Conservation (phyloP, 2,888 invertebrate genomes). For the Diabrotica balteata region DNA sequence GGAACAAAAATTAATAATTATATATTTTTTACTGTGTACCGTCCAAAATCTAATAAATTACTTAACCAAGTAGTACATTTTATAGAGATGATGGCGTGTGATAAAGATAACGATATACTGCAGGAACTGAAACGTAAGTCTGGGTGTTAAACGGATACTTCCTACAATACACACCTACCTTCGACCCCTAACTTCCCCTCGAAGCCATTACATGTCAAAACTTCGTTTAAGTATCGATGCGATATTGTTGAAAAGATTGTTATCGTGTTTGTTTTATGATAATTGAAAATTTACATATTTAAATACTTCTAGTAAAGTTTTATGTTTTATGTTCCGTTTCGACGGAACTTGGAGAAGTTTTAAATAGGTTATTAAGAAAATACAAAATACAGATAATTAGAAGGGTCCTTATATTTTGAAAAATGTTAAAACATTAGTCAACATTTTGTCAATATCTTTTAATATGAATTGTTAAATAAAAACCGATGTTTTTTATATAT, state of each 20-base stretch:
- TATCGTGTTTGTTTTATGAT: conserved; percentile 9
- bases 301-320: neutral
- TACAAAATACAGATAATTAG: no score
- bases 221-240: conserved; percentile 2
- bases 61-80: conserved; percentile 4
- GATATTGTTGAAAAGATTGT: conserved; percentile 2
- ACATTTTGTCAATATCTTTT: no score
- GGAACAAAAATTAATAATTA: no score
- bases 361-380: no score
- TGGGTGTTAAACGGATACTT: conserved; percentile 53
- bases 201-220: conserved; percentile 4
- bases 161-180: conserved; percentile 45
- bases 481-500: no score
- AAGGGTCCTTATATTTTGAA: no score
- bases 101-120: conserved; percentile 27
- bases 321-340: no score
- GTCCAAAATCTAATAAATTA: conserved; percentile 7
- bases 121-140: conserved; percentile 27
- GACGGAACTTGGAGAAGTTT: no score
- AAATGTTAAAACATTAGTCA: no score
- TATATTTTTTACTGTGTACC: no score
- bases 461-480: no score
- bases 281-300: conserved; percentile 5
- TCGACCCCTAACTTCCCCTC: conserved; percentile 21
- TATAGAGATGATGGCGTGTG: conserved; percentile 29